These are phyloP conservation scores for Taenioides sp. DNA, from an alignment of 2,797 vertebrate species.

Conservation along the genomic window DNA sequence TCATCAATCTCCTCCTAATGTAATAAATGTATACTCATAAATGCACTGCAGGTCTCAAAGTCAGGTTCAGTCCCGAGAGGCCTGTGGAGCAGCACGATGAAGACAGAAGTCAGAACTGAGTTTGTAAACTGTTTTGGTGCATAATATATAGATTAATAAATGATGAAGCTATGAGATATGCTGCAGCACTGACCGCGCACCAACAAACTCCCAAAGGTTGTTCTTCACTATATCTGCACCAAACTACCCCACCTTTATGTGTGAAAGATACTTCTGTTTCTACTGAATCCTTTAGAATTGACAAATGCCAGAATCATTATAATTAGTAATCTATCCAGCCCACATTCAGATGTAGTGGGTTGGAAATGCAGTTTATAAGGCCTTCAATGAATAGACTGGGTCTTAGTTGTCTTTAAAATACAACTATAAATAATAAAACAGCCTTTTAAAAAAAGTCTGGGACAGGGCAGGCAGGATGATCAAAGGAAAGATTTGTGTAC, in stretches of 20 bases:
- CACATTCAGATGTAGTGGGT: not conserved
- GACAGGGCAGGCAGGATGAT: not conserved
- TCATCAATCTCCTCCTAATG: not conserved
- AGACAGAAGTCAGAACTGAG: slow-evolving; percentile 28
- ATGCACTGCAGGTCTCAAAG: slow-evolving; percentile 11
- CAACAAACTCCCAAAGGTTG: not conserved
- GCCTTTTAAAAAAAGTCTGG: slow-evolving; percentile 3
- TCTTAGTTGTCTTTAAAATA: not conserved
- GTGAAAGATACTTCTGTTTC: not conserved
- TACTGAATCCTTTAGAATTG: slow-evolving; percentile 4
- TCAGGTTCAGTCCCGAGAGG: slow-evolving; percentile 18
- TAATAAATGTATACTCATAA: slow-evolving; percentile 14
- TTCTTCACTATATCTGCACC: slow-evolving; percentile 5
- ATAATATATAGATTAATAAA: slow-evolving; percentile 48
- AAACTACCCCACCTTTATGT: slow-evolving; percentile 8
- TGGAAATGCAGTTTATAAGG: not conserved
- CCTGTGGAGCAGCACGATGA: not conserved
- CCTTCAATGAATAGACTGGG: not conserved
- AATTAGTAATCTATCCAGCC: not conserved
- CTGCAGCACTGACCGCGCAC: slow-evolving; percentile 20
- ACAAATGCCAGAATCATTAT: not conserved
- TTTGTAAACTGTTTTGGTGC: slow-evolving; percentile 18
- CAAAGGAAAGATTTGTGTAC: slow-evolving; percentile 8
- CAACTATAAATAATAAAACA: not conserved
- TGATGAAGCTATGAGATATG: slow-evolving; percentile 34